Conservation (phyloP, 1,140 invertebrate species). For the Ephestia elutella region DNA sequence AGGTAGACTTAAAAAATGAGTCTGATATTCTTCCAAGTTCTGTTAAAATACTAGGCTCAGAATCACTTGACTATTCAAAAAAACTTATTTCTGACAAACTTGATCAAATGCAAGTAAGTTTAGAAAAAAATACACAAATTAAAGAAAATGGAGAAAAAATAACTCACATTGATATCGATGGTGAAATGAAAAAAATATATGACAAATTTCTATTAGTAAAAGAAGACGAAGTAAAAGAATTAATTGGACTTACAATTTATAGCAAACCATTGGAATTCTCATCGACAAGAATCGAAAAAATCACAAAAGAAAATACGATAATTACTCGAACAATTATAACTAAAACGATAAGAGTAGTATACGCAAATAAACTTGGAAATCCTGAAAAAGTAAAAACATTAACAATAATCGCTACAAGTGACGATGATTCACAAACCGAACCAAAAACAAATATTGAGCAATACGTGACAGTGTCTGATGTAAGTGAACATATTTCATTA, state of each 20-base stretch:
- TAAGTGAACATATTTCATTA: neutral
- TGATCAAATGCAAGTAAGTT: slow-evolving; percentile 56
- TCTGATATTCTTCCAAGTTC: too few relatives aligned
- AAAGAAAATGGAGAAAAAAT: slow-evolving; percentile 22
- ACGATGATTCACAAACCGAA: slow-evolving; percentile 15
- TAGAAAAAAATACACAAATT: slow-evolving; percentile 40
- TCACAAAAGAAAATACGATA: slow-evolving; percentile 19
- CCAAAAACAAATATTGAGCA: slow-evolving; percentile 12
- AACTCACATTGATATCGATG: neutral
- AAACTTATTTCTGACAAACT: slow-evolving; percentile 51
- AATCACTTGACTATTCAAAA: too few relatives aligned
- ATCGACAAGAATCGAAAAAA: slow-evolving; percentile 16
- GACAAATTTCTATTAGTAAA: neutral
- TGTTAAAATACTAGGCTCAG: too few relatives aligned
- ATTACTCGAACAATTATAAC: slow-evolving; percentile 30
- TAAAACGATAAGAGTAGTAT: slow-evolving; percentile 34
- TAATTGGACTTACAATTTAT: slow-evolving; percentile 18
- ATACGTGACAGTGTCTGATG: slow-evolving; percentile 8
- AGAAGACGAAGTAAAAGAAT: slow-evolving; percentile 20
- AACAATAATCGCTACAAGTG: slow-evolving; percentile 18
- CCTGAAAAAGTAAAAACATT: slow-evolving; percentile 20
- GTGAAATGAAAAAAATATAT: neutral
- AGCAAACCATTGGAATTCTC: slow-evolving; percentile 31
- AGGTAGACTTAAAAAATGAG: too few relatives aligned
- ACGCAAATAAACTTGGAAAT: slow-evolving; percentile 25